Evolutionary conservation across 2,113 vertebrate species (phyloP), one percentile per base, ranked within the genome.

Genomic region (Misgurnus mizolepis): DNA sequence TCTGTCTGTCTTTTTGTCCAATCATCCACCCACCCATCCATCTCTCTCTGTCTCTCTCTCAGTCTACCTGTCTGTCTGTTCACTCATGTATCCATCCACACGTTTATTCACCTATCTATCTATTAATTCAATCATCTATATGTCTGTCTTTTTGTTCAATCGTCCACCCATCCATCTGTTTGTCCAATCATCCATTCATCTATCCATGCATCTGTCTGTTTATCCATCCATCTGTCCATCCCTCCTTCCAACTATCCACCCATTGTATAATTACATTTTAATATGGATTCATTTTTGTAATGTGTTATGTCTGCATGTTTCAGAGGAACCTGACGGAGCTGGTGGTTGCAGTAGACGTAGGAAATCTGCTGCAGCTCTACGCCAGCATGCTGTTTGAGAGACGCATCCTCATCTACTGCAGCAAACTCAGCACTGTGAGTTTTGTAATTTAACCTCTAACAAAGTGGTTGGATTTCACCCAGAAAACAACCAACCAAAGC

Each of bases 321-420:
- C 88, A 97, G 96, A 95, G 96, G 88, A 97, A 97, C 86, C 87
- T 97, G 53, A 97, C 96, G 0, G 96, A 97, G 88, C 87, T 96
- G 80, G 93, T 97, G 67, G 95, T 97, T 58, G 94, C 95, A 0
- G 93, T 97, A 27, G 94, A 94, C 0, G 91, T 94, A 72, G 91
- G 93, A 53, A 96, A 95, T 82, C 91, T 97, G 79, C 84, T 97
- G 58, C 93, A 93, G 75, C 89, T 97, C 7, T 97, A 94, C 2
- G 94, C 95, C n/a, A 95, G 95, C 82, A 93, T 97, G 82, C 86
- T 97, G 80, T 95, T 93, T 2, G 96, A 97, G 87, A 90, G 96
- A 58, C 93, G 96, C 53, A 93, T 97, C 67, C 90, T 97, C 76
- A 91, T 97, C 76, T 93, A 89, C 1, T 88, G 93, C 82, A 94